A percentile compares a stretch with the other conserved stretches of the same genome.
Conservation (phyloP, 2,888 invertebrate genomes). For the Mechanitis messenoides region DNA sequence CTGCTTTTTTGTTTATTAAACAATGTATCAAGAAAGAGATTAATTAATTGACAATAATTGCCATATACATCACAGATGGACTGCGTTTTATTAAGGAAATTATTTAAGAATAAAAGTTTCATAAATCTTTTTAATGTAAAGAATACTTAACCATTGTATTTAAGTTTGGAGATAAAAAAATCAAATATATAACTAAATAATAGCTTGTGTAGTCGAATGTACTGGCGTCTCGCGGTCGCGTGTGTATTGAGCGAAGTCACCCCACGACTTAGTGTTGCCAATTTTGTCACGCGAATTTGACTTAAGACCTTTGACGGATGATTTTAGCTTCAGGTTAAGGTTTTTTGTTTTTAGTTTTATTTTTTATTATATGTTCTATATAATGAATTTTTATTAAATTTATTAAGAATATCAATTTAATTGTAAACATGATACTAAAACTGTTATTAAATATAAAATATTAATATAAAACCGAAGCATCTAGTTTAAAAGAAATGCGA, state of each 20-base stretch:
- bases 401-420: too few relatives aligned
- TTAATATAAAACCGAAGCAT: background rate
- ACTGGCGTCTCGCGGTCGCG: constrained; percentile 46
- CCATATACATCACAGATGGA: too few relatives aligned
- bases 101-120: too few relatives aligned
- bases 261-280: constrained; percentile 26
- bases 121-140: too few relatives aligned
- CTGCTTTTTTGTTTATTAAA: too few relatives aligned
- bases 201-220: constrained; percentile 23
- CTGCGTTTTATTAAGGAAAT: too few relatives aligned
- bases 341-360: background rate
- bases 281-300: constrained; percentile 19
- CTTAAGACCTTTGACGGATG: background rate
- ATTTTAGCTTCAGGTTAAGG: background rate
- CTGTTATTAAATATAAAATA: too few relatives aligned
- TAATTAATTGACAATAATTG: too few relatives aligned
- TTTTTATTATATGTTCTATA: background rate
- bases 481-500: background rate
- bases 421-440: too few relatives aligned
- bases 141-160: background rate
- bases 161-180: background rate
- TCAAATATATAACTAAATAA: constrained; percentile 5
- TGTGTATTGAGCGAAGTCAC: constrained; percentile 39
- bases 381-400: too few relatives aligned
- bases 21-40: too few relatives aligned